Evolutionary conservation across 2,888 invertebrate species (phyloP), one percentile per base, ranked within the genome.

Genomic region (Octodonta nipae): DNA sequence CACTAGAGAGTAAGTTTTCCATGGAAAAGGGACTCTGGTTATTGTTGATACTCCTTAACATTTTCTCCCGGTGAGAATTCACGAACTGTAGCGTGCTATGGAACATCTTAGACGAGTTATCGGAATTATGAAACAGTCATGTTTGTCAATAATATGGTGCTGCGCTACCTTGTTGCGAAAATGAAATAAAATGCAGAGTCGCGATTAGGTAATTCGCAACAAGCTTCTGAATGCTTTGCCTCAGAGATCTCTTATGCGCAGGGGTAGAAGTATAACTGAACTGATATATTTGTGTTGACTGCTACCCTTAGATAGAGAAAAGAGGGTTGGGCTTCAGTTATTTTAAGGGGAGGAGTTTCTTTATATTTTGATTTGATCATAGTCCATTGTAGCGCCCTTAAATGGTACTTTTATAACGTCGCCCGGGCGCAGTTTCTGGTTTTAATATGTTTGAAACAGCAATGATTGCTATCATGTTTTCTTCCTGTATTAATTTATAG

Each of bases 21-120:
- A 63, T 61, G 6, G 61, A 58, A 37, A 62, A 63, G 2, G 60
- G 51, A 30, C 58, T 59, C 13, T 56, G 49, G 40, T 56, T 56
- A 42, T 55, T 58, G 41, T 58, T 56, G 14, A 55, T 41, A 35
- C 55, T 54, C 40, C 60, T 60, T 31, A 62, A 41, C 61, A 61
- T 61, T 41, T 59, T 61, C 35, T 56, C 55, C 30, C 56, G 47
- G 32, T 56, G 53, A 14, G 33, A 28, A 38, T 45, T 49, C 31
- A 60, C 44, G 39, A 57, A 52, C 20, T 58, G 57, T 16, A 57
- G 40, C 6, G 54, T 52, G 43, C 56, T 59, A 34, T 59, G 60
- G 38, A 58, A 59, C 61, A 60, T 61, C 8, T 26, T 26, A 2
- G 11, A 5, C n/a, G 3, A 26, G 13, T 13, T 26, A 12, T 5